These are phyloP conservation scores for Drosophila atroscutellata DNA, from an alignment of 2,888 invertebrate species.

Conservation along the genomic window DNA sequence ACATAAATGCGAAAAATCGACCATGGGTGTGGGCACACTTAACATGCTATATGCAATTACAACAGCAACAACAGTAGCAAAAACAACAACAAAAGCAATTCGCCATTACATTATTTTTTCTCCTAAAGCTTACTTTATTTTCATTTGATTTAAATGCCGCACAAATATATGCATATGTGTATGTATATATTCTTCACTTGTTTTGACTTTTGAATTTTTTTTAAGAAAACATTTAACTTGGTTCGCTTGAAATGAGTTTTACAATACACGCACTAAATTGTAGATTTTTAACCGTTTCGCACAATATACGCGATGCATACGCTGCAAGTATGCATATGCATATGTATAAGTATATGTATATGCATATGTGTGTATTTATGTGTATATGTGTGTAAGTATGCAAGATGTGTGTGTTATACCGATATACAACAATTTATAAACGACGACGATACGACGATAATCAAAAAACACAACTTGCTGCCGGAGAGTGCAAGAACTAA, in stretches of 20 bases:
- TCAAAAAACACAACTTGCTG: slow-evolving; percentile 85
- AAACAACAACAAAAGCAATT: slow-evolving; percentile 25
- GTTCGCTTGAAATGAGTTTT: slow-evolving; percentile 62
- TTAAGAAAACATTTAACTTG: slow-evolving; percentile 44
- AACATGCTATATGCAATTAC: slow-evolving; percentile 38
- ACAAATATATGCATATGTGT: slow-evolving; percentile 40
- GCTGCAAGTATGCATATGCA: slow-evolving; percentile 37
- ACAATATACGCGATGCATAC: slow-evolving; percentile 34
- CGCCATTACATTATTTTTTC: slow-evolving; percentile 20
- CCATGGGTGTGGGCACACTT: slow-evolving; percentile 74
- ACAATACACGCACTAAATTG: slow-evolving; percentile 66
- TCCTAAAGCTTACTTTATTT: slow-evolving; percentile 51
- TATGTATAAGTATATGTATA: slow-evolving; percentile 29
- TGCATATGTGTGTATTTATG: slow-evolving; percentile 41
- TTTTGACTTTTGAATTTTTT: slow-evolving; percentile 29
- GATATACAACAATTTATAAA: slow-evolving; percentile 81
- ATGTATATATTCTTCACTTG: slow-evolving; percentile 38
- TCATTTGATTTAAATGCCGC: slow-evolving; percentile 26
- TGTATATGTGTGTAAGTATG: slow-evolving; percentile 54
- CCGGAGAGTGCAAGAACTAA: slow-evolving; percentile 86
- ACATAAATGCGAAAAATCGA: slow-evolving; percentile 70
- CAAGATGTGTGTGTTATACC: slow-evolving; percentile 74
- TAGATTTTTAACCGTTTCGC: slow-evolving; percentile 62
- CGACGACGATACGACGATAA: slow-evolving; percentile 80
- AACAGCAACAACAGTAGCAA: slow-evolving; percentile 8